phyloP scores from a whole-genome alignment of 2,113 vertebrate species.

The Leptosomus discolor region DNA sequence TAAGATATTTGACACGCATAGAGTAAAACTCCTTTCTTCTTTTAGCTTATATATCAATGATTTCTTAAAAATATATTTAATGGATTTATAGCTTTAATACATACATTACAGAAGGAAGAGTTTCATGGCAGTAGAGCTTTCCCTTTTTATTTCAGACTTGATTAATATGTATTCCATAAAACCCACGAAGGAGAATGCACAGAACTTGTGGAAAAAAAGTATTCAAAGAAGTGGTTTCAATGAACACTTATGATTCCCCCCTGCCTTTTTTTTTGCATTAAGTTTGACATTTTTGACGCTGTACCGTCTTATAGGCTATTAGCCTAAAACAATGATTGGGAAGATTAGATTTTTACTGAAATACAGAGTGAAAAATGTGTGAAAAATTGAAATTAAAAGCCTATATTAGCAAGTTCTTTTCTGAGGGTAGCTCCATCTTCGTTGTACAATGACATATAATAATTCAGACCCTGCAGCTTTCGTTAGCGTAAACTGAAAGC shows the following conservation, averaged over 20 bases:
- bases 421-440: neutral
- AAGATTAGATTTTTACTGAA: slow-evolving; percentile 24
- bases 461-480: neutral
- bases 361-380: neutral
- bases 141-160: neutral
- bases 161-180: neutral
- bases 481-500: neutral
- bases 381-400: slow-evolving; percentile 14
- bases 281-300: slow-evolving; percentile 8
- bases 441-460: neutral
- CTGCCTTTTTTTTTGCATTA: neutral
- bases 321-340: slow-evolving; percentile 1
- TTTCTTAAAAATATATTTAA: neutral
- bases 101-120: neutral
- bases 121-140: neutral
- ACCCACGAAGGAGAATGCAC: neutral
- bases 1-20: neutral
- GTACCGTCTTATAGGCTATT: neutral
- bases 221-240: neutral
- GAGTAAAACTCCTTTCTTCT: neutral
- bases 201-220: neutral
- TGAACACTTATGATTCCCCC: neutral
- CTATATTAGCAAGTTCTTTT: neutral
- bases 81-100: neutral
- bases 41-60: neutral